Base-by-base conservation (phyloP, 2,888 invertebrate species). In the Conchocele bisecta region DNA sequence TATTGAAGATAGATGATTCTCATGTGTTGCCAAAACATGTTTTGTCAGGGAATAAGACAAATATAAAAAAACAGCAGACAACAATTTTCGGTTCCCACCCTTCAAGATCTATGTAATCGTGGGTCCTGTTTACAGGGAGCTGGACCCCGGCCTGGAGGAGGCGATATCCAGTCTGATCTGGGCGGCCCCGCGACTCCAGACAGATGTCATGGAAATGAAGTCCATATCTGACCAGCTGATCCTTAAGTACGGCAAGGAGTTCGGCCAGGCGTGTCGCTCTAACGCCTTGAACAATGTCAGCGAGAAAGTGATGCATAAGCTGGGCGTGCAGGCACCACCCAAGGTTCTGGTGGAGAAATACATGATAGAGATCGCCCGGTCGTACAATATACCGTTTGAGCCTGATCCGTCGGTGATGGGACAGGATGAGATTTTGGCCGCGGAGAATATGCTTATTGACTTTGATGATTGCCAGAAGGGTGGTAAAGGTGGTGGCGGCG, bases 101-200 rank as follows among this genome's bases (percentile, higher is more conserved):
- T n/a, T n/a, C n/a, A n/a, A n/a, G n/a, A n/a, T 35, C 11, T n/a
- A 35, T 35, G 37, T 35, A 35, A 35, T 35, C 11, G 11, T n/a
- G 13, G 9, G 28, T 46, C 51, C 64, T 63, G 56, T 64, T 85
- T 86, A 13, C 74, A 94, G 94, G 88, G 93, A 93, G 58, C 84
- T 99, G 13, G 99, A 99, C 88, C 97, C 97, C 80, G 98, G 99
- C 0, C 93, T 99, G 15, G 95, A 97, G 3, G 99, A 99, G 92
- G 95, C 99, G 0, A 96, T 99, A 68, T 96, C 98, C 1, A 98
- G 96, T 83, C 92, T 98, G n/a, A 94, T 99, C 73, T 99, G 99
- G 99, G 97, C 97, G 0, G 96, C 98, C 13, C 98, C 99, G 0
- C 93, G 99, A 51, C 93, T 99, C 87, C 91, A 92, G 60, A 89